Conservation (phyloP, 1,140 invertebrate species). For the Colletes latitarsis region DNA sequence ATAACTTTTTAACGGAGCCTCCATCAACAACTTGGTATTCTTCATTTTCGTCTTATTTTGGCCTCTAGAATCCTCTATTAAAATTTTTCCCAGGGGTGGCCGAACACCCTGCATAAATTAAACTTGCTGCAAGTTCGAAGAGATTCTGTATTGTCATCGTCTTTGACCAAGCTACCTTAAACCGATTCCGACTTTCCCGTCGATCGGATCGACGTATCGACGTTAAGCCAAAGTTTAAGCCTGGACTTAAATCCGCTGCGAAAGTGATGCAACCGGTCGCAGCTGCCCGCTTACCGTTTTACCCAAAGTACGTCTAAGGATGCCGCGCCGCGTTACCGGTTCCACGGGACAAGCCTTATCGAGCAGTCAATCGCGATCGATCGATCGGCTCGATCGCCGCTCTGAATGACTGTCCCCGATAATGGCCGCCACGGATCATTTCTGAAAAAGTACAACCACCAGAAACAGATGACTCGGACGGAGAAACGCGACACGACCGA, state of each 20-base stretch:
- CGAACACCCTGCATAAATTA: no score
- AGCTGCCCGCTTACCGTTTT: constrained; percentile 26
- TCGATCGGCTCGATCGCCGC: constrained; percentile 26
- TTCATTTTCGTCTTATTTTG: no score
- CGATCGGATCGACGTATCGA: constrained; percentile 14
- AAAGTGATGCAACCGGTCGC: constrained; percentile 56
- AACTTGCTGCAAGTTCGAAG: no score
- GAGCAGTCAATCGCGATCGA: constrained; percentile 40
- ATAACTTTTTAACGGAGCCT: no score
- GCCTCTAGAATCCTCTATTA: no score
- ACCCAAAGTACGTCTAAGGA: constrained; percentile 49
- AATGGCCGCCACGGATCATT: constrained; percentile 49
- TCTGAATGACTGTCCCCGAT: constrained; percentile 44
- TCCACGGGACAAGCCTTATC: constrained; percentile 52
- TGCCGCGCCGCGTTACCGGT: constrained; percentile 53
- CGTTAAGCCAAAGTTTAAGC: constrained; percentile 26
- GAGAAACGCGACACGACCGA: no score
- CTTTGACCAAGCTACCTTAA: no score
- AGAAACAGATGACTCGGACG: neutral
- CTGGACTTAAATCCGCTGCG: constrained; percentile 17
- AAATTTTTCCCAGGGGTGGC: no score
- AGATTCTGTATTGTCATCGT: no score
- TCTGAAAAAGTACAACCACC: constrained; percentile 43
- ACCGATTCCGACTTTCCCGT: constrained; percentile 15
- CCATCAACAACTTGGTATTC: no score